Evolutionary conservation across 1,140 invertebrate species (phyloP).

Genomic region (Sminthurinus signatus): DNA sequence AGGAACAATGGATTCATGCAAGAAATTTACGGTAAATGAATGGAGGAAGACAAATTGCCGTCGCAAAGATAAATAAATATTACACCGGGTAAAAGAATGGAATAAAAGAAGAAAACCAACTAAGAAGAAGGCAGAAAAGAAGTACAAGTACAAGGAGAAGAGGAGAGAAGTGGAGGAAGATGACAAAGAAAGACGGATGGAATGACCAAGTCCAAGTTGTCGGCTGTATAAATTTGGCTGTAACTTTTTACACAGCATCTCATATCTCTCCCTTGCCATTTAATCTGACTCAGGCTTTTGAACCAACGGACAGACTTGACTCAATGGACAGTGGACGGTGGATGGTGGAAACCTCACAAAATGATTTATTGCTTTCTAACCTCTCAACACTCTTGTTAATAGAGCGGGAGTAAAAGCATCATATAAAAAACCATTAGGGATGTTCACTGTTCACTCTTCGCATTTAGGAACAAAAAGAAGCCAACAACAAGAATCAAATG

Average conservation of each 20-base stretch:
- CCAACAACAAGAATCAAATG: background rate
- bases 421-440: background rate
- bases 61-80: slow-evolving; percentile 7
- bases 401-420: background rate
- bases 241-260: background rate
- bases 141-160: too few relatives aligned
- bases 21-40: slow-evolving; percentile 4
- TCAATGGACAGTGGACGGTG: too few relatives aligned
- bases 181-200: background rate
- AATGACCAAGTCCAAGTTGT: slow-evolving; percentile 6
- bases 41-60: slow-evolving; percentile 11
- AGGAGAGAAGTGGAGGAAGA: too few relatives aligned
- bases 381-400: slow-evolving; percentile 6
- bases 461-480: background rate
- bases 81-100: background rate
- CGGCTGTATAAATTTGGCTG: too few relatives aligned
- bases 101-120: too few relatives aligned
- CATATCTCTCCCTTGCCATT: background rate
- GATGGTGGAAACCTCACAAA: background rate
- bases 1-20: too few relatives aligned
- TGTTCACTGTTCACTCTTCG: background rate
- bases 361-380: slow-evolving; percentile 4
- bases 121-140: too few relatives aligned
- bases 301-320: too few relatives aligned
- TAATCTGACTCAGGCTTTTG: too few relatives aligned